Conservation (phyloP, 2,113 vertebrate species). For the Melozone crissalis region DNA sequence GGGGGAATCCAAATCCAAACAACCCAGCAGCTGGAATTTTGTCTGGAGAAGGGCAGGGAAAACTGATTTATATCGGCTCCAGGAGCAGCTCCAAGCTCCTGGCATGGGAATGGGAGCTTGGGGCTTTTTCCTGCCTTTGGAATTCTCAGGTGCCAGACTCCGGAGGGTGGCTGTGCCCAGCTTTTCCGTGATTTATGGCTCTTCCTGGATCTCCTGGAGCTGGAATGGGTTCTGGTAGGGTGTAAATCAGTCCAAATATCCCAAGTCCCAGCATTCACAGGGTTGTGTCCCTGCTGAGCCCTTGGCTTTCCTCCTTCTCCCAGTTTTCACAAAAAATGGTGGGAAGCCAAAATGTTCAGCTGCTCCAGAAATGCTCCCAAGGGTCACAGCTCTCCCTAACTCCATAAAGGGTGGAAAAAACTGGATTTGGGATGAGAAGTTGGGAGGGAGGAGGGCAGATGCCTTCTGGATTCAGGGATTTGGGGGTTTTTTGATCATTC, state of each 20-base stretch:
- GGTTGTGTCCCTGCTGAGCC: background rate
- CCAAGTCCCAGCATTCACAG: rapidly evolving
- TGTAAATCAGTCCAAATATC: background rate
- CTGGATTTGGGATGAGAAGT: background rate
- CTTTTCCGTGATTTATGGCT: background rate
- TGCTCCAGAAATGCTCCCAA: background rate
- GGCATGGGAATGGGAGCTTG: background rate
- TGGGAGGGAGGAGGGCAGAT: rapidly evolving
- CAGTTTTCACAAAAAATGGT: rapidly evolving
- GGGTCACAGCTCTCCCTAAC: background rate
- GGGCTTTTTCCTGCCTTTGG: background rate
- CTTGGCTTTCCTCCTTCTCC: background rate
- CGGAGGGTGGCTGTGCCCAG: background rate
- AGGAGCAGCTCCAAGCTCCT: background rate
- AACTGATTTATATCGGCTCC: background rate
- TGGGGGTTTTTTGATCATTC: background rate
- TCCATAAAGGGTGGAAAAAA: background rate
- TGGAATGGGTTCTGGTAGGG: background rate
- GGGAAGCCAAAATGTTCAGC: background rate
- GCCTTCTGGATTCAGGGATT: background rate
- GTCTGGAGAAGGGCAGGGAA: background rate
- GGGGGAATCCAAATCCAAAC: background rate
- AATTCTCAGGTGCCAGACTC: background rate
- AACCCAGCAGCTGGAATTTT: background rate
- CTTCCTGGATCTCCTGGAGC: background rate